Percentiles rank a stretch among this genome's conserved stretches.
phyloP scores from a whole-genome alignment of 2,888 invertebrate genomes.

The Ariolimax columbianus region DNA sequence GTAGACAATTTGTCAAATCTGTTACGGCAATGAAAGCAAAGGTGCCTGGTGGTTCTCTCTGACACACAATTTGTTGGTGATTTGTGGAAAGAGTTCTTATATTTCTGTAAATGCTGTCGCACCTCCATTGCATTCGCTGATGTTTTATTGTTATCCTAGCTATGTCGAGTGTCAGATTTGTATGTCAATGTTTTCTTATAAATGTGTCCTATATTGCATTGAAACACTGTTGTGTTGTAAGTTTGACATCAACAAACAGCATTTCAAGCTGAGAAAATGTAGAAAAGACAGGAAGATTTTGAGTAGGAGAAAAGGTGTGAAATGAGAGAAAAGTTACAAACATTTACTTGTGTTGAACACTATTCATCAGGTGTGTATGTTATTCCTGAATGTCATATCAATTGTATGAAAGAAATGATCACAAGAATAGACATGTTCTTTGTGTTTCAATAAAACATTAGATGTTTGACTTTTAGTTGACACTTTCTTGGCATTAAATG shows the following conservation, averaged over 20 bases:
- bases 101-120: neutral
- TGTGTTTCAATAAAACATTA: slow-evolving; percentile 22
- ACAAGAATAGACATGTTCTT: neutral
- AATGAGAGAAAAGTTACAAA: neutral
- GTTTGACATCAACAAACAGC: neutral
- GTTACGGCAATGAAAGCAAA: neutral
- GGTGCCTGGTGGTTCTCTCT: neutral
- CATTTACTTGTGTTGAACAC: neutral
- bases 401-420: neutral
- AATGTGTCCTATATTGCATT: neutral
- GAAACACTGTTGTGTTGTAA: neutral
- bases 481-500: neutral
- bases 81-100: neutral
- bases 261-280: neutral
- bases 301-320: neutral
- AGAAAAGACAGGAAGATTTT: neutral
- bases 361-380: slow-evolving; percentile 1
- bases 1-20: neutral
- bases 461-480: neutral
- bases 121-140: neutral
- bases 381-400: slow-evolving; percentile 1
- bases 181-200: neutral
- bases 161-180: neutral
- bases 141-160: neutral
- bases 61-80: neutral